phyloP scores from a whole-genome alignment of 1,140 invertebrate species.

The Delia radicum region DNA sequence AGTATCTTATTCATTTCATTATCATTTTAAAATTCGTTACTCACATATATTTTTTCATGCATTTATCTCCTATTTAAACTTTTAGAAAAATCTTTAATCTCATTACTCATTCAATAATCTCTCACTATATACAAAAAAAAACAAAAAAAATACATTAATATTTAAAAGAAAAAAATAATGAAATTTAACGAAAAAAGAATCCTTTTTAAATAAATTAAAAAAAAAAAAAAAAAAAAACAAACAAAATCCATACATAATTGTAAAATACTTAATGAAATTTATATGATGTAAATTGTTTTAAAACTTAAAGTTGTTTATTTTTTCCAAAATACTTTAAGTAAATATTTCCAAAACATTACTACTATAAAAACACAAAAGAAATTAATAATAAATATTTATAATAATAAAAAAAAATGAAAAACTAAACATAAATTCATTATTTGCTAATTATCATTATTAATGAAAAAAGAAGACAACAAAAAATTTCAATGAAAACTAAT shows the following conservation, averaged over 20 bases:
- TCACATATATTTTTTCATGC: too few species aligned
- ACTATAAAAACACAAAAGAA: background rate
- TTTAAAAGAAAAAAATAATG: too few species aligned
- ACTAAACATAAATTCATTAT: conserved; percentile 3
- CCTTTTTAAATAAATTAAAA: background rate
- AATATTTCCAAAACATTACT: conserved; percentile 9
- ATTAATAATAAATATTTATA: background rate
- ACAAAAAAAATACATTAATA: background rate
- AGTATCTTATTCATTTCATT: too few species aligned
- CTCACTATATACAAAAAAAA: background rate
- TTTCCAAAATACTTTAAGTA: conserved; percentile 2
- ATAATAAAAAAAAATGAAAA: conserved; percentile 4
- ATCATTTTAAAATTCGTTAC: too few species aligned
- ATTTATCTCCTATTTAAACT: too few species aligned
- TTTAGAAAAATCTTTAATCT: background rate
- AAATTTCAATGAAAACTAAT: conserved; percentile 7
- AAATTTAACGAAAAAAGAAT: background rate
- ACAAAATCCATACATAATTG: conserved; percentile 8
- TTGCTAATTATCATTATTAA: conserved; percentile 26
- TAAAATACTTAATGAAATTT: conserved; percentile 18
- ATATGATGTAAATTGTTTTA: conserved; percentile 10
- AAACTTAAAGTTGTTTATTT: conserved; percentile 6
- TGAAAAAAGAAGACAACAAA: background rate
- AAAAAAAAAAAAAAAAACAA: background rate
- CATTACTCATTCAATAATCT: background rate